Conservation (phyloP, 1,140 invertebrate genomes). For the Euwallacea fornicatus region DNA sequence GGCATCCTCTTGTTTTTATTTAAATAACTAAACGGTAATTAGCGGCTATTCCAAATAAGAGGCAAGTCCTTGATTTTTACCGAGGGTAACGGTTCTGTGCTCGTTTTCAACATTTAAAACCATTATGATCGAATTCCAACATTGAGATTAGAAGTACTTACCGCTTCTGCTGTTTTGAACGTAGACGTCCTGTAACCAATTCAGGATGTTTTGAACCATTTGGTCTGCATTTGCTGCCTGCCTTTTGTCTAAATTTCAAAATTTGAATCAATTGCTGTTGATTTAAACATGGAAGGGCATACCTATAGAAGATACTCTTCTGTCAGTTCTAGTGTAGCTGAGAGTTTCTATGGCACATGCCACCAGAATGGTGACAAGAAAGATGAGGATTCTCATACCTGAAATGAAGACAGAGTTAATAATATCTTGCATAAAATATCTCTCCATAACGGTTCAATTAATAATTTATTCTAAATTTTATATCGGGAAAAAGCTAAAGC, state of each 20-base stretch:
- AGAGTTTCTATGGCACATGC: conserved; percentile 22
- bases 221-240: conserved; percentile 59
- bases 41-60: conserved; percentile 1
- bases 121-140: not conserved
- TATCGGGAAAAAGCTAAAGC: too few species aligned
- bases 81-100: not conserved
- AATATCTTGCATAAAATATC: too few species aligned
- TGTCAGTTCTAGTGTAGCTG: conserved; percentile 11
- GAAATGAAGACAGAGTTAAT: conserved; percentile 8
- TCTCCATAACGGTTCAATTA: too few species aligned
- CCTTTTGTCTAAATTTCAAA: conserved; percentile 13
- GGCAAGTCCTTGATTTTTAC: conserved; percentile 9
- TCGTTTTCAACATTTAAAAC: conserved; percentile 8
- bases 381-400: conserved; percentile 36
- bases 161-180: conserved; percentile 68
- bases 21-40: conserved; percentile 3
- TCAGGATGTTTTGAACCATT: conserved; percentile 71
- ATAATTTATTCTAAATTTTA: too few species aligned
- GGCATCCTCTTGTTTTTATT: conserved; percentile 9
- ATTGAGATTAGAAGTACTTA: conserved; percentile 47
- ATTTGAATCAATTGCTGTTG: not conserved
- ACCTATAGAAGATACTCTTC: conserved; percentile 3
- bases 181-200: conserved; percentile 72
- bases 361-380: conserved; percentile 33
- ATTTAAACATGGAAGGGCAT: not conserved